These are phyloP conservation scores for Villa cingulata DNA, from an alignment of 2,888 invertebrate genomes.

Conservation along the genomic window DNA sequence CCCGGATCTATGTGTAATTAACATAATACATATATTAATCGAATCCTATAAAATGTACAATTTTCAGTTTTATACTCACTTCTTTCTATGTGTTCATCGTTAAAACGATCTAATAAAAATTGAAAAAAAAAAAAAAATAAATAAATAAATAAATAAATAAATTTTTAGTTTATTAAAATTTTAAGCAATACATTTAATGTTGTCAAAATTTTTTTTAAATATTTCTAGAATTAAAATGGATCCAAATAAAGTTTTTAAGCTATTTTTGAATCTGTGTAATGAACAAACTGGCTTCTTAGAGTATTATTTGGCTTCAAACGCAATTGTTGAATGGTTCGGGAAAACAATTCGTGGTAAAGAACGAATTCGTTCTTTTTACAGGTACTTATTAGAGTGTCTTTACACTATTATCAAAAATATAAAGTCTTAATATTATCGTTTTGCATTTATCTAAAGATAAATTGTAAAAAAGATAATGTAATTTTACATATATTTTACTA, in stretches of 20 bases:
- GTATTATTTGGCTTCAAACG: constrained; percentile 22
- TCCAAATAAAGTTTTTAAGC: constrained; percentile 10
- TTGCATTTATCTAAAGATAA: no score
- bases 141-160: neutral
- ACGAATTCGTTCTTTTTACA: constrained; percentile 22
- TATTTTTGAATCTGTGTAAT: constrained; percentile 10
- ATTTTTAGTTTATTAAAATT: neutral
- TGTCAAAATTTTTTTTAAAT: no score
- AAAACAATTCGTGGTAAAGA: constrained; percentile 21
- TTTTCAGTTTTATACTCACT: neutral
- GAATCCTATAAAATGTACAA: no score
- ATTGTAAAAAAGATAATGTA: no score
- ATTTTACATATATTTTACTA: no score
- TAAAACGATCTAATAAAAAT: constrained; percentile 1
- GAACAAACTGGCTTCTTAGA: constrained; percentile 15
- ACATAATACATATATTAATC: neutral
- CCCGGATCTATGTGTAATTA: neutral
- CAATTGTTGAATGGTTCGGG: constrained; percentile 26
- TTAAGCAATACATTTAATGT: no score
- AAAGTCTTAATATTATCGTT: no score
- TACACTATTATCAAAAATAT: no score
- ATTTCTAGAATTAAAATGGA: constrained; percentile 7
- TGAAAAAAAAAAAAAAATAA: neutral
- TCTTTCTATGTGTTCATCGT: neutral
- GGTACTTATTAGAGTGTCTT: no score